Percentiles rank a stretch among this genome's conserved stretches.
phyloP scores from a whole-genome alignment of 2,113 vertebrate species.

The Jaculus jaculus region DNA sequence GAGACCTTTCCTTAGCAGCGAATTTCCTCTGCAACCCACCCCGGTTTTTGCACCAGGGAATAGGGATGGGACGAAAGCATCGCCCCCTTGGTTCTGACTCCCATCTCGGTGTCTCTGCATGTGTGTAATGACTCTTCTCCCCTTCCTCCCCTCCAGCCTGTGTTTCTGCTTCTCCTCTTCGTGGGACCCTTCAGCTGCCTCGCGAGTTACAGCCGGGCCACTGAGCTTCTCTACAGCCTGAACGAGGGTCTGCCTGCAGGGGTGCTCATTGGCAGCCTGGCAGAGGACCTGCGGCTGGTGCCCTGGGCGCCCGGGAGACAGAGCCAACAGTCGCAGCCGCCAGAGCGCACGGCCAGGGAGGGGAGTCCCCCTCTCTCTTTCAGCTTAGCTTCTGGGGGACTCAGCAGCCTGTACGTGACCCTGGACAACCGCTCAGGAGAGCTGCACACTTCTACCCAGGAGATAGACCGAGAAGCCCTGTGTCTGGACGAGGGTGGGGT shows the following conservation, averaged over 20 bases:
- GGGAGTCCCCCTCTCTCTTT: slow-evolving; percentile 90
- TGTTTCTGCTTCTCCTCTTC: slow-evolving; percentile 89
- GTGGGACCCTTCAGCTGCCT: slow-evolving; percentile 91
- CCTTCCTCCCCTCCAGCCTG: slow-evolving; percentile 75
- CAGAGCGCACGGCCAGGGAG: accelerated
- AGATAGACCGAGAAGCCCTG: slow-evolving; percentile 94
- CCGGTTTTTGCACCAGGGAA: not conserved
- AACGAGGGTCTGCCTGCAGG: slow-evolving; percentile 95
- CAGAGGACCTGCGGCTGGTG: slow-evolving; percentile 91
- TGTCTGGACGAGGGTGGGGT: slow-evolving; percentile 85
- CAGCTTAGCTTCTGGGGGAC: slow-evolving; percentile 90
- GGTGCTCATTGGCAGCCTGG: slow-evolving; percentile 93
- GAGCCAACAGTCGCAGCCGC: not conserved
- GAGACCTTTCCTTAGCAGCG: not conserved
- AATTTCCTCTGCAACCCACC: not conserved
- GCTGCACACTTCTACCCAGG: slow-evolving; percentile 90
- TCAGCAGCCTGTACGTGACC: slow-evolving; percentile 91
- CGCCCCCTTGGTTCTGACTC: not conserved
- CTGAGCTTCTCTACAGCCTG: slow-evolving; percentile 95
- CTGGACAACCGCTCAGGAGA: slow-evolving; percentile 93
- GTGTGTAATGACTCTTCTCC: slow-evolving; percentile 55
- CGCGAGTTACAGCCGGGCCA: slow-evolving; percentile 93
- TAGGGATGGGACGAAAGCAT: not conserved
- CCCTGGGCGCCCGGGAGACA: slow-evolving; percentile 56
- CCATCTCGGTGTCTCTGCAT: not conserved